Evolutionary conservation across 2,797 vertebrate genomes (phyloP).

Genomic region (Darevskia nairensis): DNA sequence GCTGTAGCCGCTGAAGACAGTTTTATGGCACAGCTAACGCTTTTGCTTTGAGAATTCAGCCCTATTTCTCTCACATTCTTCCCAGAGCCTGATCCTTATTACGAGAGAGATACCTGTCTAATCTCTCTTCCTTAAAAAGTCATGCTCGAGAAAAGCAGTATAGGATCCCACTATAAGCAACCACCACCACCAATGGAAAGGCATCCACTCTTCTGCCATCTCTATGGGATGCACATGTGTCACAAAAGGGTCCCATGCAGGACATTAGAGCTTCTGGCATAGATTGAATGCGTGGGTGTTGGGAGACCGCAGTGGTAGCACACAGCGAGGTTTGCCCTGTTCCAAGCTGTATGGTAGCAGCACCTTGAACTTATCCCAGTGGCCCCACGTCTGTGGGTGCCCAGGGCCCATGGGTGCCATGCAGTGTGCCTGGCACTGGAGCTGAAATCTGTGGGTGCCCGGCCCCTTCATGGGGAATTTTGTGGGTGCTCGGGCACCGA

Average conservation of each 20-base stretch:
- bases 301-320: too few species aligned
- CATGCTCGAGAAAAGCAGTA: not conserved
- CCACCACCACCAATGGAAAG: not conserved
- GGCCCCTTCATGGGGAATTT: too few species aligned
- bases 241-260: not conserved
- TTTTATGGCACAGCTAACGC: slow-evolving; percentile 28
- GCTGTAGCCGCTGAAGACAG: not conserved
- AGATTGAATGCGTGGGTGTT: too few species aligned
- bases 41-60: slow-evolving; percentile 52
- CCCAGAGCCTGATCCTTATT: slow-evolving; percentile 35
- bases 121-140: slow-evolving; percentile 43
- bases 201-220: not conserved
- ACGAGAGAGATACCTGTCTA: slow-evolving; percentile 24
- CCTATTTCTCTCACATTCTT: slow-evolving; percentile 32
- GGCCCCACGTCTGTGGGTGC: too few species aligned
- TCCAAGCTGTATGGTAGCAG: too few species aligned
- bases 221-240: not conserved
- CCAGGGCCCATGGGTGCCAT: too few species aligned
- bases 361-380: too few species aligned
- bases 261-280: too few species aligned
- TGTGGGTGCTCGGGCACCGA: too few species aligned
- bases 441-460: too few species aligned
- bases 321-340: too few species aligned
- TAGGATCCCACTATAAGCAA: not conserved
- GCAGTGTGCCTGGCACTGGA: too few species aligned